Base-by-base conservation (phyloP, 2,113 vertebrate species). In the Chaetops frenatus region DNA sequence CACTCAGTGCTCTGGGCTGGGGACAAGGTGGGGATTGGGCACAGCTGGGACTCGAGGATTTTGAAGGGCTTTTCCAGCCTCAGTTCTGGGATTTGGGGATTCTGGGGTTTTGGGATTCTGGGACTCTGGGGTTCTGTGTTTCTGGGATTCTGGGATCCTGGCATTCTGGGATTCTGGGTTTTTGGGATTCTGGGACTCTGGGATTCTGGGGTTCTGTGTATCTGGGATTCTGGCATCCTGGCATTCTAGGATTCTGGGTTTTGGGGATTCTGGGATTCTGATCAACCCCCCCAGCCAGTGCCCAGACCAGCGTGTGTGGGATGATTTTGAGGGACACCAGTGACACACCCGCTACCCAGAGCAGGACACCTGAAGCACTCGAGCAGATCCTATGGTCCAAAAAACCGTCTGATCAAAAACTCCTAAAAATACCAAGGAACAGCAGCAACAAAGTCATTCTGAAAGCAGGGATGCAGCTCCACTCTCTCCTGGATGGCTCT, bases 41-140 rank as follows among this genome's bases (percentile, higher is more conserved):
- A 47, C 19, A 28, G 33, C 3, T 18, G 0, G 29, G 24, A 9
- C 9, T 29, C 0, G 0, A n/a, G n/a, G n/a, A n/a, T n/a, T n/a
- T n/a, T n/a, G n/a, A n/a, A n/a, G n/a, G n/a, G n/a, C n/a, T n/a
- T n/a, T n/a, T n/a, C n/a, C n/a, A n/a, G n/a, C n/a, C n/a, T n/a
- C n/a, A n/a, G n/a, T 33, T 20, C 31, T 56, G 53, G 31, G 31
- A 13, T 33, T 5, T 11, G 12, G 29, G 18, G 29, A 33, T 54
- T 33, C 11, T 33, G 11, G 3, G 5, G 5, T 54, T 31, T 11
- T 12, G 29, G 53, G 17, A 20, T 31, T 20, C 18, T 54, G 53
- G 18, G 18, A 17, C 12, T 8, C 29, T 31, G 53, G 17, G 11
- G 21, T 15, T 25, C 24, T 25, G 48, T 40, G 11, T 25, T 27